These are phyloP conservation scores for Alces alces DNA, from an alignment of 2,113 vertebrate genomes.

Conservation along the genomic window DNA sequence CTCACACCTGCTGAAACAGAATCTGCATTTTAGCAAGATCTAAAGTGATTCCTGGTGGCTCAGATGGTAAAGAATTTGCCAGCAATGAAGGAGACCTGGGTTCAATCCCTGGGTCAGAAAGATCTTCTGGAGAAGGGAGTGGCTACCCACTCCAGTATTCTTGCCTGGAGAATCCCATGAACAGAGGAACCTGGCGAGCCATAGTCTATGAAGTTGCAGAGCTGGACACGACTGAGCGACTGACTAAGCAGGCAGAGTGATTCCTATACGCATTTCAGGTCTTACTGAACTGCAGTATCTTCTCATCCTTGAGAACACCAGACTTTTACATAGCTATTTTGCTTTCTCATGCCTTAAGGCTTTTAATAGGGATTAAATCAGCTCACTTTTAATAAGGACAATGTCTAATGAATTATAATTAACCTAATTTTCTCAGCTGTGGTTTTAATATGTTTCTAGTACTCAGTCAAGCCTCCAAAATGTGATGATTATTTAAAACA, in stretches of 20 bases:
- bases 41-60: not conserved
- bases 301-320: not conserved
- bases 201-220: not conserved
- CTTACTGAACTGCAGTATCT: not conserved
- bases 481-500: conserved; percentile 35
- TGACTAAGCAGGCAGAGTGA: not conserved
- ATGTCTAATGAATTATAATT: conserved; percentile 58
- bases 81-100: not conserved
- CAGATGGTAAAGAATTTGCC: not conserved
- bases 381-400: conserved; percentile 51
- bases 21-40: not conserved
- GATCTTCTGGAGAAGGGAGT: not conserved
- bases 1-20: not conserved
- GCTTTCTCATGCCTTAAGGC: not conserved
- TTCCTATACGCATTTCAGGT: not conserved
- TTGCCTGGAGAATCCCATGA: not conserved
- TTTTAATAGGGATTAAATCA: conserved; percentile 46
- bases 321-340: conserved; percentile 12
- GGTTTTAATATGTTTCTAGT: conserved; percentile 48
- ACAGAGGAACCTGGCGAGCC: not conserved
- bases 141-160: not conserved
- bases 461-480: conserved; percentile 9
- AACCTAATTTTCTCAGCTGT: conserved; percentile 9
- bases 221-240: accelerated
- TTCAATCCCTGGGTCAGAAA: not conserved